phyloP scores from a whole-genome alignment of 64 coral and sea anemone species.

The Pachyseris speciosa region DNA sequence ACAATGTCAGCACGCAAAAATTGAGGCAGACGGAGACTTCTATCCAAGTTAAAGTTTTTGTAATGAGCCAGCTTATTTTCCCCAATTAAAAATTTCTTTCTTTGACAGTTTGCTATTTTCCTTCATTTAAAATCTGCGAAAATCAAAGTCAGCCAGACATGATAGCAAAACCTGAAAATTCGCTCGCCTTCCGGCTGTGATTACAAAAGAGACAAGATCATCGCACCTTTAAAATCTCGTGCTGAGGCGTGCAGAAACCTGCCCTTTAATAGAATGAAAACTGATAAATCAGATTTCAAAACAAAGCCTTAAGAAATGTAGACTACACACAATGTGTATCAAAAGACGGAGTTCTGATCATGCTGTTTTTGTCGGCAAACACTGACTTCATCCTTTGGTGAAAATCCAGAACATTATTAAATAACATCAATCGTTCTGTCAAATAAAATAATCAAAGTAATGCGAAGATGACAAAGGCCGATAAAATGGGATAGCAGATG shows the following conservation, averaged over 20 bases:
- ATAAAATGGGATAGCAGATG: neutral
- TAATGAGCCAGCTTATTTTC: no score
- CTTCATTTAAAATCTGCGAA: no score
- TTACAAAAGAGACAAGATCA: no score
- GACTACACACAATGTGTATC: neutral
- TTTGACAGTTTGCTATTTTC: no score
- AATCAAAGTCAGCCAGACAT: no score
- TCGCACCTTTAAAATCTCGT: neutral
- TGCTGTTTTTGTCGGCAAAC: constrained; percentile 33
- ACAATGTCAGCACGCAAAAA: no score
- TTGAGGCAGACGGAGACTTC: no score
- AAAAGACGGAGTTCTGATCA: neutral
- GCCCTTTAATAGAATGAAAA: neutral
- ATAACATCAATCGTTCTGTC: neutral
- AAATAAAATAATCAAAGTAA: constrained; percentile 21
- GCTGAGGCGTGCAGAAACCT: neutral
- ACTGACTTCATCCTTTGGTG: neutral
- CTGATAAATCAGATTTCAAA: neutral
- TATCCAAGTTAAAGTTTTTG: no score
- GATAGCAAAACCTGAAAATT: no score
- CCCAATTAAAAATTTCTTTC: no score
- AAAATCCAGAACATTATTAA: constrained; percentile 7
- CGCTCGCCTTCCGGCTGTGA: no score
- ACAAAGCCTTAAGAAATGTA: neutral
- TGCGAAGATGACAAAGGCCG: neutral